phyloP scores from a whole-genome alignment of 2,888 invertebrate genomes.

The Perizoma flavofasciatum region DNA sequence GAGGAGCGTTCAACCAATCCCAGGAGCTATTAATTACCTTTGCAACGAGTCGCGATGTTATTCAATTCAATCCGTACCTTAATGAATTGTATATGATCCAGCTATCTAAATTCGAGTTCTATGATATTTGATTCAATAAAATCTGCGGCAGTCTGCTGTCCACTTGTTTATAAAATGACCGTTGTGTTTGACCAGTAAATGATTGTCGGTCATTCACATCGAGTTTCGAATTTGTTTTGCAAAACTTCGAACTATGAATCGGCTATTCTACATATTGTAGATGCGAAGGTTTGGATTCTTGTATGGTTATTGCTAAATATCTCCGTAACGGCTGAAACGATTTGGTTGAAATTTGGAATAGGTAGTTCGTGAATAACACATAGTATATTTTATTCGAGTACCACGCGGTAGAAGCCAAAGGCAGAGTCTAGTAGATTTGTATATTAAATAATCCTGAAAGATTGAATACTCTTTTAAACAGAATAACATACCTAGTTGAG shows the following conservation, averaged over 20 bases:
- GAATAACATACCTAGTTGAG: neutral
- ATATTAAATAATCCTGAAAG: neutral
- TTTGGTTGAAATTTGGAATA: too few relatives aligned
- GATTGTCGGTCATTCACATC: conserved; percentile 41
- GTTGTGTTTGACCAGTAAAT: conserved; percentile 40
- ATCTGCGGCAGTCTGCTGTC: neutral
- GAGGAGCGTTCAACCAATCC: conserved; percentile 42
- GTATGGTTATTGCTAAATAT: too few relatives aligned
- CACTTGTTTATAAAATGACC: conserved; percentile 6
- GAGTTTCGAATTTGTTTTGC: neutral
- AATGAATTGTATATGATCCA: neutral
- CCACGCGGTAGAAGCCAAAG: too few relatives aligned
- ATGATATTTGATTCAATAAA: neutral
- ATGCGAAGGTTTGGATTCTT: too few relatives aligned
- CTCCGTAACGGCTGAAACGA: too few relatives aligned
- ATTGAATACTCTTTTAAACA: conserved; percentile 3
- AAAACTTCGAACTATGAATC: neutral
- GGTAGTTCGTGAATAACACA: too few relatives aligned
- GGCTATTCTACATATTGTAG: too few relatives aligned
- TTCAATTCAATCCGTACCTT: neutral
- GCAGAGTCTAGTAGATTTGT: too few relatives aligned
- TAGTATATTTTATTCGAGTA: too few relatives aligned
- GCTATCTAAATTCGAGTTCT: neutral
- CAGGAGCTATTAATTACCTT: conserved; percentile 50
- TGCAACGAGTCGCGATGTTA: conserved; percentile 14